Percentiles rank a stretch among this genome's conserved stretches.
phyloP scores from a whole-genome alignment of 2,888 invertebrate genomes.

The Cataglyphis altisquamis region DNA sequence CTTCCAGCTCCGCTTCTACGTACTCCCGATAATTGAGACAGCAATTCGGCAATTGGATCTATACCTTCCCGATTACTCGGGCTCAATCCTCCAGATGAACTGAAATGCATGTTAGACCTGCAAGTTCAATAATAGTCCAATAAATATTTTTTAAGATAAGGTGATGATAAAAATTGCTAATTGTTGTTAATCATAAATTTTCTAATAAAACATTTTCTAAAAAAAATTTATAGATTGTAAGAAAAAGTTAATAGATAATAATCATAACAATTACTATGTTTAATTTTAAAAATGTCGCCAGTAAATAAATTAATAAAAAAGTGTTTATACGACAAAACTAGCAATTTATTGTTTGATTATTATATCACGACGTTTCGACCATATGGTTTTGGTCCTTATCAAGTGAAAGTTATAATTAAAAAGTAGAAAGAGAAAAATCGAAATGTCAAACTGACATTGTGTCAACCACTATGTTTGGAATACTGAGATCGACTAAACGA shows the following conservation, averaged over 20 bases:
- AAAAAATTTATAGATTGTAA: background rate
- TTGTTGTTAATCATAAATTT: constrained; percentile 39
- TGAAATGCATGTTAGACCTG: constrained; percentile 97
- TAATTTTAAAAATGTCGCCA: too few species aligned
- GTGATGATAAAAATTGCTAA: constrained; percentile 45
- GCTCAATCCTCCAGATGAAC: constrained; percentile 94
- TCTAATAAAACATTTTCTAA: background rate
- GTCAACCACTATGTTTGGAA: too few species aligned
- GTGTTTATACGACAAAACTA: too few species aligned
- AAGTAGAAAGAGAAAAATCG: too few species aligned
- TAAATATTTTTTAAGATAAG: constrained; percentile 76
- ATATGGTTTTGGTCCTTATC: too few species aligned
- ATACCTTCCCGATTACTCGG: constrained; percentile 97
- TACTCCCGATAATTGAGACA: constrained; percentile 98
- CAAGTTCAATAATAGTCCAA: constrained; percentile 75
- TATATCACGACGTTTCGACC: too few species aligned
- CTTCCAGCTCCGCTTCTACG: constrained; percentile 90
- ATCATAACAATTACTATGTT: background rate
- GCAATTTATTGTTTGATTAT: too few species aligned
- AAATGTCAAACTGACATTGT: too few species aligned
- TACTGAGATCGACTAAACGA: too few species aligned
- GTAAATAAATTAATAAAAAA: too few species aligned
- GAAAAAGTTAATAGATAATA: background rate
- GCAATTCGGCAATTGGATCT: constrained; percentile 98
- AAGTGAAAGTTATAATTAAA: too few species aligned